phyloP scores from a whole-genome alignment of 1,140 invertebrate species.

The Frieseomelitta varia region DNA sequence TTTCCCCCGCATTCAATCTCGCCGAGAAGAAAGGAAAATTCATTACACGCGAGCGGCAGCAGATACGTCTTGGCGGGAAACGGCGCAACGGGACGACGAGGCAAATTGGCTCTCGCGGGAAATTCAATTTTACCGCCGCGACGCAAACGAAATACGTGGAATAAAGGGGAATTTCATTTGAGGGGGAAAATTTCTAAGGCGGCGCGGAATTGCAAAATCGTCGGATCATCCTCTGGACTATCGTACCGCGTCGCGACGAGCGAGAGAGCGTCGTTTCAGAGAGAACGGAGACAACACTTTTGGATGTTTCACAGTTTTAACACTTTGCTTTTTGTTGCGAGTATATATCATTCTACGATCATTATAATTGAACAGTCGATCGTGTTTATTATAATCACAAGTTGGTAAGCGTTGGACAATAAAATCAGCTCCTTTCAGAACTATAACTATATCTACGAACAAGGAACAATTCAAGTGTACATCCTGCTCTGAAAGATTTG shows the following conservation, averaged over 20 bases:
- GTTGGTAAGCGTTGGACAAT: too few species aligned
- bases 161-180: neutral
- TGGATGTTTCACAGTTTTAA: neutral
- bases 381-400: too few species aligned
- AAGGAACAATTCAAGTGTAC: too few species aligned
- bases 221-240: neutral
- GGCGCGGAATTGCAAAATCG: constrained; percentile 3
- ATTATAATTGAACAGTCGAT: too few species aligned
- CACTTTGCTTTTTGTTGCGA: neutral
- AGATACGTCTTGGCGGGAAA: too few species aligned
- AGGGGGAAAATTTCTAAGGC: neutral
- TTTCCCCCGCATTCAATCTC: too few species aligned
- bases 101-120: constrained; percentile 7
- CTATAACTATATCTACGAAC: too few species aligned
- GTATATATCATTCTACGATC: neutral
- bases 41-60: neutral
- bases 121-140: constrained; percentile 11
- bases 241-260: neutral
- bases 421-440: too few species aligned
- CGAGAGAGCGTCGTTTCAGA: neutral
- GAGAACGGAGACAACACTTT: neutral
- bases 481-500: too few species aligned
- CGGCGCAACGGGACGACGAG: neutral
- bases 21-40: neutral
- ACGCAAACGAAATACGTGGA: neutral